Base-by-base conservation (phyloP, 2,797 vertebrate species). In the Diceros bicornis region DNA sequence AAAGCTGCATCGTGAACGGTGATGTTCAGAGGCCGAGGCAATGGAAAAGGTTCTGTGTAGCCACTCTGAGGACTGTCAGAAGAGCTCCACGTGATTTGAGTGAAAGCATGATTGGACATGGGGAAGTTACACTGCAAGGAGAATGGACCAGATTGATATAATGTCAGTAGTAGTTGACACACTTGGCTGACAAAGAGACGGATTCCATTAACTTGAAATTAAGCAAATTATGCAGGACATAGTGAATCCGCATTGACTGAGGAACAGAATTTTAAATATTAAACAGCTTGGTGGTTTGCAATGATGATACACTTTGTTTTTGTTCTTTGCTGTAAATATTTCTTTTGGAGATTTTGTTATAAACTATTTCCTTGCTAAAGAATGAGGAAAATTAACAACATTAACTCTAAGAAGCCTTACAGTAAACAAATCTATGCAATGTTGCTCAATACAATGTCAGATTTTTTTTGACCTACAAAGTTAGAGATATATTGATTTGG, bases 321-420 rank as follows among this genome's bases (percentile, higher is more conserved):
- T 87, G 5, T 77, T 50, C 37, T 84, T 78, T 71, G 27, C 21
- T 62, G 23, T 61, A 44, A 16, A 6, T 50, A 90, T 77, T 90
- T 69, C 21, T 52, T 68, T 50, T 23, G 34, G 14, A 61, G 47
- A 78, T 10, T 62, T 11, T 66, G 3, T 88, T 72, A 88, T n/a
- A 77, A 77, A 91, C 47, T 64, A 16, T 34, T 75, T 52, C 18
- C 9, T 71, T 72, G 55, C 13, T 66, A 79, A 79, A 71, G 47
- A 84, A 91, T 78, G 55, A 88, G 82, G 14, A 72, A 93, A 78
- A 71, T 50, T 69, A 95, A 41, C 10, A 62, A 32, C 14, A 69
- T 44, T 77, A 29, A 81, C 37, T 74, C n/a, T 44, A 84, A 59
- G 79, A 64, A 75, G 7, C 17, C 68, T 96, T 62, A 57, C 14